A percentile compares a stretch with the other conserved stretches of the same genome.
phyloP scores from a whole-genome alignment of 2,888 invertebrate species.

The Halictus ligatus region DNA sequence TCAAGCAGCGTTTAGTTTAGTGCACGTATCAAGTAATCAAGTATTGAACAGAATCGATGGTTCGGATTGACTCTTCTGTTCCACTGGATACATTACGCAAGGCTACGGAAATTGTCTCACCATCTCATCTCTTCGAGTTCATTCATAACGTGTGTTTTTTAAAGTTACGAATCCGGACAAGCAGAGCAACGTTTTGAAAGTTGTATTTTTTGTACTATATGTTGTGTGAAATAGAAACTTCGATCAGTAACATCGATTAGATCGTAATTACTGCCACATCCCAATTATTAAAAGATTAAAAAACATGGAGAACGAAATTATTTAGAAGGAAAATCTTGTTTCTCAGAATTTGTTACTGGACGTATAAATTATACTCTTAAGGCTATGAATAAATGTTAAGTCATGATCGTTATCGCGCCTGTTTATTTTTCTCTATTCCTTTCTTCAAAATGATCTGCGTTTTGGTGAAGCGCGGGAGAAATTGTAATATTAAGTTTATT shows the following conservation, averaged over 20 bases:
- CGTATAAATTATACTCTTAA: slow-evolving; percentile 53
- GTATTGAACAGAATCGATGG: slow-evolving; percentile 11
- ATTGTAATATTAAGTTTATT: slow-evolving; percentile 60
- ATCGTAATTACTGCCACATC: slow-evolving; percentile 61
- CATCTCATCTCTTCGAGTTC: slow-evolving; percentile 26
- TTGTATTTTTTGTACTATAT: slow-evolving; percentile 63
- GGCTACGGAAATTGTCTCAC: slow-evolving; percentile 29
- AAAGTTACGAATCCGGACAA: slow-evolving; percentile 25
- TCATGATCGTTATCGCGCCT: slow-evolving; percentile 57
- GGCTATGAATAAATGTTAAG: slow-evolving; percentile 69
- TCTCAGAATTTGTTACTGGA: slow-evolving; percentile 51
- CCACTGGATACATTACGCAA: slow-evolving; percentile 18
- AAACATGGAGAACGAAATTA: slow-evolving; percentile 14
- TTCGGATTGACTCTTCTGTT: slow-evolving; percentile 28
- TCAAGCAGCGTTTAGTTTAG: slow-evolving; percentile 5
- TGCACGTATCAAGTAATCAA: slow-evolving; percentile 14
- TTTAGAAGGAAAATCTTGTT: slow-evolving; percentile 28
- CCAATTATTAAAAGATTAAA: slow-evolving; percentile 21
- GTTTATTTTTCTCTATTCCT: slow-evolving; percentile 34
- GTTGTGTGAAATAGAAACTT: slow-evolving; percentile 56
- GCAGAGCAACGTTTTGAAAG: slow-evolving; percentile 35
- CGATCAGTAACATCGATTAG: slow-evolving; percentile 55
- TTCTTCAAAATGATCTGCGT: background rate
- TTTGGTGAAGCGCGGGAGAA: slow-evolving; percentile 8
- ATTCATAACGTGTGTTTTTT: slow-evolving; percentile 25